These are phyloP conservation scores for Anarrhichthys ocellatus DNA, from an alignment of 2,113 vertebrate genomes.

Conservation along the genomic window DNA sequence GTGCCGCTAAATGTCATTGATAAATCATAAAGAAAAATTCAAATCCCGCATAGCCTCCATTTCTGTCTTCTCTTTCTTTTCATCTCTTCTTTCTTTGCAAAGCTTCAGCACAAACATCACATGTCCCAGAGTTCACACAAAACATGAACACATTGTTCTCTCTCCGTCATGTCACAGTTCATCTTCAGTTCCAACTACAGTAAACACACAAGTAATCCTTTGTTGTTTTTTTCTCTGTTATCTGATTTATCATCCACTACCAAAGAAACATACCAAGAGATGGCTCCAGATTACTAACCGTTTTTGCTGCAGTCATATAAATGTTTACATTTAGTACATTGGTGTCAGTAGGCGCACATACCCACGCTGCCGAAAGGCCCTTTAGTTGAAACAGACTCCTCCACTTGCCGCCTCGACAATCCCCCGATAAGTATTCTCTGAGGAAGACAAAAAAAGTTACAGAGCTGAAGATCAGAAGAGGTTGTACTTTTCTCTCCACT, in stretches of 20 bases:
- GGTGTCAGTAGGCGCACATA: slow-evolving; percentile 4
- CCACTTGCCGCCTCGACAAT: slow-evolving; percentile 8
- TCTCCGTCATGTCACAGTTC: slow-evolving; percentile 13
- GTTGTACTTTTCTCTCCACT: slow-evolving; percentile 34
- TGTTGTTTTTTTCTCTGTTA: slow-evolving; percentile 10
- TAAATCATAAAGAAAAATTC: slow-evolving; percentile 65
- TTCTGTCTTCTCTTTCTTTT: slow-evolving; percentile 15
- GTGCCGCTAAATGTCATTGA: slow-evolving; percentile 69
- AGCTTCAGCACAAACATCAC: slow-evolving; percentile 21
- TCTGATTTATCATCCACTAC: not conserved
- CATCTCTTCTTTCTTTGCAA: slow-evolving; percentile 43
- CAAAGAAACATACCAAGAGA: not conserved
- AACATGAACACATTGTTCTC: slow-evolving; percentile 39
- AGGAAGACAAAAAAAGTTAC: slow-evolving; percentile 37
- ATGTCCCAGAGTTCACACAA: slow-evolving; percentile 43
- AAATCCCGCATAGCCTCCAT: slow-evolving; percentile 17
- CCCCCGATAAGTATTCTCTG: slow-evolving; percentile 19
- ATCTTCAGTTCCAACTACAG: not conserved
- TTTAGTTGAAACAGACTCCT: slow-evolving; percentile 35
- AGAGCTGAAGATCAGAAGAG: slow-evolving; percentile 52
- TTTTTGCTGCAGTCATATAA: slow-evolving; percentile 1
- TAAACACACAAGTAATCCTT: slow-evolving; percentile 18
- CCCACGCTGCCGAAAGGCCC: slow-evolving; percentile 7
- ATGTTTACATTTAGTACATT: slow-evolving; percentile 20
- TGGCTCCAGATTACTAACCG: not conserved